Percentiles rank a stretch among this genome's conserved stretches.
Evolutionary conservation across 2,113 vertebrate genomes (phyloP).

Genomic region (Pristiophorus japonicus): DNA sequence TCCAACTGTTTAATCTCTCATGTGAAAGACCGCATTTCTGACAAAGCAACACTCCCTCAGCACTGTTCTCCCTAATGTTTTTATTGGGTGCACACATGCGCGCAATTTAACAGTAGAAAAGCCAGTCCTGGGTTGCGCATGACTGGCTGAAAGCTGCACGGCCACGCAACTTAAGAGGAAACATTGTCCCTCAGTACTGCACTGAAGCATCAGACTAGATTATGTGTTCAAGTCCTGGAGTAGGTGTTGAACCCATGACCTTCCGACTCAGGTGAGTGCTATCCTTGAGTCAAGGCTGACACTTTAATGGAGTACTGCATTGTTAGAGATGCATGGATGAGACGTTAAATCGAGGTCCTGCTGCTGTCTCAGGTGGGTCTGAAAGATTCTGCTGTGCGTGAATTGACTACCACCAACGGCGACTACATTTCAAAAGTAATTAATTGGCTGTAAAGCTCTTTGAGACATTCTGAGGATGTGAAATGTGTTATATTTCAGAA

Average conservation of each 20-base stretch:
- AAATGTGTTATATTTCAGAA: background rate
- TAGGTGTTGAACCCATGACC: background rate
- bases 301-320: background rate
- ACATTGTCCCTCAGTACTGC: background rate
- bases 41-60: background rate
- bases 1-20: background rate
- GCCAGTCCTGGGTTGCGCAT: no score
- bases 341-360: background rate
- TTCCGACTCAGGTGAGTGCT: background rate
- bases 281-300: background rate
- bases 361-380: background rate
- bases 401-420: background rate
- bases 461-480: background rate
- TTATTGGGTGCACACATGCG: no score
- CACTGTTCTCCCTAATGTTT: background rate
- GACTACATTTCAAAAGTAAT: background rate
- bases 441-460: background rate
- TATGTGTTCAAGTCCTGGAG: background rate
- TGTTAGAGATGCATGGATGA: background rate
- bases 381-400: background rate
- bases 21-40: background rate
- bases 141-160: no score
- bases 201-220: background rate
- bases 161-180: no score
- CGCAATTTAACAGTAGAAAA: no score